Evolutionary conservation across 2,113 vertebrate species (phyloP), one percentile per base, ranked within the genome.

Genomic region (Corynorhinus townsendii): DNA sequence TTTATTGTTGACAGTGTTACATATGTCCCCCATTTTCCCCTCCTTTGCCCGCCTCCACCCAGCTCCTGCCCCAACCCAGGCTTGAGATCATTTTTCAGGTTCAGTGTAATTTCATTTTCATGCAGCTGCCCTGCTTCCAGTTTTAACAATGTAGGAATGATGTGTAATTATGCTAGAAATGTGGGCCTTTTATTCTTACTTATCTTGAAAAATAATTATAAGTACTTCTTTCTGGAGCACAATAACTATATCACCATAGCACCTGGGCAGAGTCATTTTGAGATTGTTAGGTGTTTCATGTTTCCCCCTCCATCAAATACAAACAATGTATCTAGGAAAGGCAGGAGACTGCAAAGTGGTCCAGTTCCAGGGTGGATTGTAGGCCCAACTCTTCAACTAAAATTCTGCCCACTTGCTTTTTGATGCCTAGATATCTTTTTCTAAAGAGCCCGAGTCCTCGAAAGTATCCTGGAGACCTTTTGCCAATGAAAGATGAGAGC

Each of bases 141-240:
- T 64, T 96, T 91, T 28, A 90, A 95, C 71, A 91, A 83, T 73
- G 33, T 86, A 35, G 80, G n/a, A 33, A 91, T 91, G 40, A n/a
- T 86, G n/a, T 68, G 5, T 86, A 83, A 90, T 96, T 90, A 77
- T 83, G 33, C 19, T 96, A 95, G 84, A 90, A 64, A 93, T 85
- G 66, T 68, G 6, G 19, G 14, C 68, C 72, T 92, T 90, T 94
- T 90, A 79, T 90, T 93, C 68, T 86, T 87, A 54, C 49, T 95
- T 86, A 94, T 43, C 28, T 93, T 95, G 47, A 93, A 85, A 79
- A 89, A 71, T 80, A 72, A 95, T 82, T 92, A 0, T 59, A 66
- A 80, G 30, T 43, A 35, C 45, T 81, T 87, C 59, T 90, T 95
- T 91, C 40, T 91, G 69, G 24, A 95, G 52, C 35, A 86, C 2